Conservation (phyloP, 2,888 invertebrate species). For the Melanotus villosus region DNA sequence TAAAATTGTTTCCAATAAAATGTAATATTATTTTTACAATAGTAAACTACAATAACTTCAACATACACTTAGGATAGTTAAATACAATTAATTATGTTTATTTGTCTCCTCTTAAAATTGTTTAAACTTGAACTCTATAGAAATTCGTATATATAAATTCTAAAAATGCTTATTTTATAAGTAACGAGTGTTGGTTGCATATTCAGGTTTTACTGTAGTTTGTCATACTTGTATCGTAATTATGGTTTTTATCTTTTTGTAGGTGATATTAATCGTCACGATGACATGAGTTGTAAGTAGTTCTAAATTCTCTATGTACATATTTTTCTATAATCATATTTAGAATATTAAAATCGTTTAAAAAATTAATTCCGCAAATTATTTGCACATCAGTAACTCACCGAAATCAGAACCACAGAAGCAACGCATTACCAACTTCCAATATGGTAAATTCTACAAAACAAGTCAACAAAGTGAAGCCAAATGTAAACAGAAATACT, state of each 20-base stretch:
- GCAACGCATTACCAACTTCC: constrained; percentile 77
- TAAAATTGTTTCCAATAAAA: too few relatives aligned
- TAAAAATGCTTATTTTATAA: neutral
- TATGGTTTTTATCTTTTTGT: constrained; percentile 64
- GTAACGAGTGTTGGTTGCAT: constrained; percentile 1
- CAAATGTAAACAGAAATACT: constrained; percentile 84
- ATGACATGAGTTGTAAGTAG: constrained; percentile 83
- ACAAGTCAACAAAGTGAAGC: constrained; percentile 92
- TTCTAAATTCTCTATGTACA: neutral
- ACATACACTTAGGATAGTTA: too few relatives aligned
- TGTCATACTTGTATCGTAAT: neutral
- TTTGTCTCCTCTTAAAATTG: too few relatives aligned
- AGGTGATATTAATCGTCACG: constrained; percentile 84
- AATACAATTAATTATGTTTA: too few relatives aligned
- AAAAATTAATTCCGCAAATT: neutral
- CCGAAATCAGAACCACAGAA: constrained; percentile 85
- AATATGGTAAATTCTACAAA: constrained; percentile 83
- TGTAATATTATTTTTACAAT: too few relatives aligned
- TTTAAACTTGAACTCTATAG: too few relatives aligned
- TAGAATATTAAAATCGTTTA: neutral
- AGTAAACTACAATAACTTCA: too few relatives aligned
- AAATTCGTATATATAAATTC: too few relatives aligned
- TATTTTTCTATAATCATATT: neutral
- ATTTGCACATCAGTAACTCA: constrained; percentile 77
- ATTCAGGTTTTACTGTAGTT: neutral